A percentile compares a stretch with the other conserved stretches of the same genome.
Conservation (phyloP, 2,888 invertebrate genomes). For the Sphaeridia pumilis region DNA sequence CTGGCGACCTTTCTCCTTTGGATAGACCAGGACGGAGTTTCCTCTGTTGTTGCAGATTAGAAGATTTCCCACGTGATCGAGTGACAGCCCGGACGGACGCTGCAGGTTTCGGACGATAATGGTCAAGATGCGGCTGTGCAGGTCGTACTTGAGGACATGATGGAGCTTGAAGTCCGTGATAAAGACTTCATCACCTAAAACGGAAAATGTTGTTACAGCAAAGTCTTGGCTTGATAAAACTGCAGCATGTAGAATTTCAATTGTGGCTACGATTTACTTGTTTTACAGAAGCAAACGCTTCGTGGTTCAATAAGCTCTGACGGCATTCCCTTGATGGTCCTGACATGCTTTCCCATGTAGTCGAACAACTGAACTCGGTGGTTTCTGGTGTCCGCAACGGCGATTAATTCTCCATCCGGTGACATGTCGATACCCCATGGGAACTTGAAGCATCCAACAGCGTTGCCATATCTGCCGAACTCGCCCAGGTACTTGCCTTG, state of each 20-base stretch:
- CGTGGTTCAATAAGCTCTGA: slow-evolving; percentile 20
- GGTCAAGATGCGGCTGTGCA: not conserved
- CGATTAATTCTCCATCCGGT: slow-evolving; percentile 20
- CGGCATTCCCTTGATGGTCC: not conserved
- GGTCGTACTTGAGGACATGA: slow-evolving; percentile 15
- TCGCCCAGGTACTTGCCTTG: slow-evolving; percentile 66
- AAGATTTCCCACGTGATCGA: slow-evolving; percentile 19
- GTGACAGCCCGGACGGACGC: slow-evolving; percentile 18
- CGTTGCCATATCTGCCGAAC: slow-evolving; percentile 81
- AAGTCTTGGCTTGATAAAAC: too few relatives aligned
- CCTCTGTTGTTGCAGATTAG: slow-evolving; percentile 15
- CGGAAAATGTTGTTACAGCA: too few relatives aligned
- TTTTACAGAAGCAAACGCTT: slow-evolving; percentile 21
- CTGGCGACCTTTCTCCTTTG: not conserved
- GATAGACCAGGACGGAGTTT: slow-evolving; percentile 12
- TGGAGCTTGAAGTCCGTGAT: slow-evolving; percentile 26
- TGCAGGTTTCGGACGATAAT: not conserved
- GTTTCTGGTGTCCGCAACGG: slow-evolving; percentile 28
- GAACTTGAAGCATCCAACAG: slow-evolving; percentile 48
- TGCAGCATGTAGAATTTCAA: not conserved
- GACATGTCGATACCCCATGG: slow-evolving; percentile 31
- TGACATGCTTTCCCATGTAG: slow-evolving; percentile 7
- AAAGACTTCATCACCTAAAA: slow-evolving; percentile 21
- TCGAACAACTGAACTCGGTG: slow-evolving; percentile 28
- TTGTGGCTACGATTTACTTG: not conserved